Evolutionary conservation across 1,140 invertebrate genomes (phyloP).

Genomic region (Diorhabda sublineata): DNA sequence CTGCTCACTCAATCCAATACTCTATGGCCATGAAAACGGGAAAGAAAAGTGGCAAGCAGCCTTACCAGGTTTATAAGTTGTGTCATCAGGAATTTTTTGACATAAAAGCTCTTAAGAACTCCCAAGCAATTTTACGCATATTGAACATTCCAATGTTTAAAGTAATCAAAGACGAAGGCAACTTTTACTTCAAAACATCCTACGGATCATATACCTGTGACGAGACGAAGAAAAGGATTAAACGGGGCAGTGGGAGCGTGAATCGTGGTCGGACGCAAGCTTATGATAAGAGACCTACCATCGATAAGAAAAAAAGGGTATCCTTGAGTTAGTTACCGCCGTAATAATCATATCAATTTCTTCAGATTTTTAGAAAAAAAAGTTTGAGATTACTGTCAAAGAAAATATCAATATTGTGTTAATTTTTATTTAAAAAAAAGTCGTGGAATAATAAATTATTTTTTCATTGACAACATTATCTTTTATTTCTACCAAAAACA

Average conservation of each 20-base stretch:
- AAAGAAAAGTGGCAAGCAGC: slow-evolving; percentile 34
- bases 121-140: background rate
- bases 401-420: no score
- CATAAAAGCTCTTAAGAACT: slow-evolving; percentile 25
- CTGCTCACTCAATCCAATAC: slow-evolving; percentile 37
- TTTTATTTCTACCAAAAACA: no score
- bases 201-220: background rate
- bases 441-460: no score
- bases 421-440: no score
- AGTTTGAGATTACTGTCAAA: background rate
- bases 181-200: background rate
- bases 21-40: slow-evolving; percentile 28
- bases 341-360: background rate
- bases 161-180: background rate
- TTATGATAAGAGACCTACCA: background rate
- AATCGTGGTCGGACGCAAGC: background rate
- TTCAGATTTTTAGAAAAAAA: background rate
- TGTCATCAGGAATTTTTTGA: slow-evolving; percentile 26
- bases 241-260: background rate
- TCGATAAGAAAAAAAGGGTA: background rate
- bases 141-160: background rate
- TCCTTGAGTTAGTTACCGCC: background rate
- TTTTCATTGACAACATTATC: no score
- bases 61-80: slow-evolving; percentile 34
- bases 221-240: background rate